Evolutionary conservation across 2,888 invertebrate species (phyloP), one percentile per base, ranked within the genome.

Genomic region (Drosophila prostipennis): DNA sequence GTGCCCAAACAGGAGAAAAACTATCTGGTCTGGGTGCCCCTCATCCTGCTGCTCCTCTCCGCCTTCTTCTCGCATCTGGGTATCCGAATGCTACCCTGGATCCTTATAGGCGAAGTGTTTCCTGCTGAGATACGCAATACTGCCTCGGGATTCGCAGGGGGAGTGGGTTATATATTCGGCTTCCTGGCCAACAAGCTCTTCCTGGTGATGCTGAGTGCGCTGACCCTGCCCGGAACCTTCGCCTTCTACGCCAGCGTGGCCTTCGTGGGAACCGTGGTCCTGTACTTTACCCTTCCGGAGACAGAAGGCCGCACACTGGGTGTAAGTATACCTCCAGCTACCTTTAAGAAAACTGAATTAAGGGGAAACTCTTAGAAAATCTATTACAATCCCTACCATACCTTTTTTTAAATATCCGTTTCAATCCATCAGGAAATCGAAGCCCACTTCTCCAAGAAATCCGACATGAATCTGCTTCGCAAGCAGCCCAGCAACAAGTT

Each of bases 71-170:
- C 95, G 0, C 96, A 96, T 83, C 92, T 94, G 3, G 91, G 91
- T 26, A 95, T 96, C 48, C 93, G 96, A 56, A 91, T 95, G 70
- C 91, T 97, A 46, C 96, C 96, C 0, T 97, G 96, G 96, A 94
- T 97, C 73, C 92, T 96, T 11, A 95, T 96, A 42, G 96, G 96
- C 8, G 96, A 97, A 92, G 95, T 96, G 70, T 96, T 94, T 87
- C 94, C 95, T 32, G 93, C 94, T 0, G 94, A 94, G 67, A 95
- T 95, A 0, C 93, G 96, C 29, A 94, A 96, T 2, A 94, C 94
- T 0, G 96, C 95, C 0, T 95, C 96, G 0, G 96, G 96, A 0
- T 91, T 95, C 4, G 94, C 96, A 0, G 95, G 96, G 16, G 96
- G 95, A 0, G 92, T 94, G 0, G 96, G 96, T 4, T 97, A 96